phyloP scores from a whole-genome alignment of 2,797 vertebrate species.

The Cercopithecus diana region DNA sequence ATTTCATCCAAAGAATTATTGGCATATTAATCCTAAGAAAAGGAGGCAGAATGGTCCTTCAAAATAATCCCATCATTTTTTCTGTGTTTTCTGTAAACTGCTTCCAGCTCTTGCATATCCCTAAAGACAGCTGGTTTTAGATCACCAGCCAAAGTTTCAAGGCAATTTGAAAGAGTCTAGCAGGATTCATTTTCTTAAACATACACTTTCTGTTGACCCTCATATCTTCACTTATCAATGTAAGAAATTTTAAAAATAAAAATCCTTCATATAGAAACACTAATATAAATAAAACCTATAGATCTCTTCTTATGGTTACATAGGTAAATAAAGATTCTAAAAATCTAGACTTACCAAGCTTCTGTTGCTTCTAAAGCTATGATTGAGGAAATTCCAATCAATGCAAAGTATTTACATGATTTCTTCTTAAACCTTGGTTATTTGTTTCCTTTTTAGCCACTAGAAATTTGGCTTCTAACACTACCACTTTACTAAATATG shows the following conservation, averaged over 20 bases:
- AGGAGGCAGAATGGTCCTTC: neutral
- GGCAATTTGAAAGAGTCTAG: neutral
- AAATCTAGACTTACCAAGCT: neutral
- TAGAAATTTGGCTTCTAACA: neutral
- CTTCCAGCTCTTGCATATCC: neutral
- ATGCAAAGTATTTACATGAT: neutral
- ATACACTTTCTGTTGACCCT: neutral
- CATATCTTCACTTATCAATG: neutral
- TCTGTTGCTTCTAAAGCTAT: neutral
- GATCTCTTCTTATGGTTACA: neutral
- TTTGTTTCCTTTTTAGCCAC: neutral
- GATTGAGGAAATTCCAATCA: neutral
- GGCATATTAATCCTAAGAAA: neutral
- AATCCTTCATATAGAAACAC: neutral
- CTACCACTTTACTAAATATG: neutral
- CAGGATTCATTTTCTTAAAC: neutral
- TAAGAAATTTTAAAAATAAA: neutral
- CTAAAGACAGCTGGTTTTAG: neutral
- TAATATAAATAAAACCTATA: neutral
- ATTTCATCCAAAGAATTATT: neutral
- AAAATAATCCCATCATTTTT: neutral
- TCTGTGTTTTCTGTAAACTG: neutral
- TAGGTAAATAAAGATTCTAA: neutral
- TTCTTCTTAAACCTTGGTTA: rapidly evolving
- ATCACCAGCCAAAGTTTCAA: neutral